Conservation (phyloP, 1,140 invertebrate species). For the Periplaneta americana region DNA sequence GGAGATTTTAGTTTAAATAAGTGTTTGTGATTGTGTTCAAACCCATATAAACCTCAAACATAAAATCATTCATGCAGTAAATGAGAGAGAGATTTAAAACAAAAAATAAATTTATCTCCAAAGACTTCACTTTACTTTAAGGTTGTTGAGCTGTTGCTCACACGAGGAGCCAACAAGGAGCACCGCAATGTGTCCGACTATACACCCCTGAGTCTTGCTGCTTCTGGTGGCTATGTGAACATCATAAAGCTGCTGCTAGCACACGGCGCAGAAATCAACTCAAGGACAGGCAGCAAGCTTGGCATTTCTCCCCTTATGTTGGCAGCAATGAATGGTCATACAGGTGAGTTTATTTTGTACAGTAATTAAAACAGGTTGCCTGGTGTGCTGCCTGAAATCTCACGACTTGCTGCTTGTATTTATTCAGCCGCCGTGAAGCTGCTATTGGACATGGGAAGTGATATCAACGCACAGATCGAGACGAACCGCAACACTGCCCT, state of each 20-base stretch:
- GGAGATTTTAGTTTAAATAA: too few species aligned
- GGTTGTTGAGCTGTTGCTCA: conserved; percentile 90
- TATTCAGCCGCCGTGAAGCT: conserved; percentile 72
- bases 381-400: not conserved
- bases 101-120: too few species aligned
- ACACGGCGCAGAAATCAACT: conserved; percentile 96
- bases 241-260: conserved; percentile 93
- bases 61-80: too few species aligned
- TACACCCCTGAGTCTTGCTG: conserved; percentile 94
- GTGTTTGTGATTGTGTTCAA: too few species aligned
- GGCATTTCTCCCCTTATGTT: conserved; percentile 99
- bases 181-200: conserved; percentile 99
- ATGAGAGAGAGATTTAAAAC: too few species aligned
- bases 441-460: conserved; percentile 94
- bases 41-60: too few species aligned
- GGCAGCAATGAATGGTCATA: conserved; percentile 99
- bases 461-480: conserved; percentile 99
- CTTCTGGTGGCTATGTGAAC: conserved; percentile 97
- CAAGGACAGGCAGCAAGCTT: conserved; percentile 92
- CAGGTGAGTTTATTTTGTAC: conserved; percentile 38
- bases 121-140: too few species aligned
- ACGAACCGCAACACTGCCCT: conserved; percentile 98
- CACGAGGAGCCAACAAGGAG: conserved; percentile 91
- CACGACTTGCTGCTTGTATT: not conserved
- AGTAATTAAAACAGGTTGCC: not conserved